Percentiles rank a stretch among this genome's conserved stretches.
phyloP scores from a whole-genome alignment of 2,113 vertebrate species.

The Ploceus nigricollis region DNA sequence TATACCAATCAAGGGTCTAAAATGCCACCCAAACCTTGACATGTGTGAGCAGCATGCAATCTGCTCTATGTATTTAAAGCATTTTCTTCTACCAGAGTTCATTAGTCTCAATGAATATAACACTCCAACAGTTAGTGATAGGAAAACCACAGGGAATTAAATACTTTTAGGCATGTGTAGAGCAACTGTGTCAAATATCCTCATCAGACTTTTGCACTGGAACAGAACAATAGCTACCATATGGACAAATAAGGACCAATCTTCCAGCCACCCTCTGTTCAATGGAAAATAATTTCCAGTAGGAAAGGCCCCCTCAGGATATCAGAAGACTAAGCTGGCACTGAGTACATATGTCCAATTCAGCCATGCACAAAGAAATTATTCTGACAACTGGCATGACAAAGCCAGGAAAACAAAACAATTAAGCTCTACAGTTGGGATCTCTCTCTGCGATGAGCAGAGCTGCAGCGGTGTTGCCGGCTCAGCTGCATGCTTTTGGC shows the following conservation, averaged over 20 bases:
- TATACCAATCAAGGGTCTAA: neutral
- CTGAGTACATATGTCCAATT: neutral
- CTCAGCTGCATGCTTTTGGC: neutral
- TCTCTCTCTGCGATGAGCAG: neutral
- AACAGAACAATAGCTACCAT: constrained; percentile 80
- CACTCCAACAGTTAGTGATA: neutral
- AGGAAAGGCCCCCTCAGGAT: constrained; percentile 16
- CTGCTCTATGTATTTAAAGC: neutral
- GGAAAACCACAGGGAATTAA: constrained; percentile 33
- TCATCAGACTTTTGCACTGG: constrained; percentile 70
- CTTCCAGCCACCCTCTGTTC: constrained; percentile 39
- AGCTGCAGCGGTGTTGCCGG: neutral
- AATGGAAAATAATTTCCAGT: constrained; percentile 11
- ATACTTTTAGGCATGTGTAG: neutral
- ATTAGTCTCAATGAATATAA: constrained; percentile 11
- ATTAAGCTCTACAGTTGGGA: neutral
- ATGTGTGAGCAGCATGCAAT: fast-evolving
- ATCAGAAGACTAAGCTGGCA: neutral
- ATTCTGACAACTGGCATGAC: constrained; percentile 10
- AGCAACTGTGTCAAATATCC: constrained; percentile 61
- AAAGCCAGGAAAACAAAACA: constrained; percentile 1
- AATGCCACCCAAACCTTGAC: neutral
- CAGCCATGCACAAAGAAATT: neutral
- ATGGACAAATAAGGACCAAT: constrained; percentile 69
- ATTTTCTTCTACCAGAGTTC: neutral